Evolutionary conservation across 2,888 invertebrate genomes (phyloP), one percentile per base, ranked within the genome.

Genomic region (Lepetodrilus schrolli): DNA sequence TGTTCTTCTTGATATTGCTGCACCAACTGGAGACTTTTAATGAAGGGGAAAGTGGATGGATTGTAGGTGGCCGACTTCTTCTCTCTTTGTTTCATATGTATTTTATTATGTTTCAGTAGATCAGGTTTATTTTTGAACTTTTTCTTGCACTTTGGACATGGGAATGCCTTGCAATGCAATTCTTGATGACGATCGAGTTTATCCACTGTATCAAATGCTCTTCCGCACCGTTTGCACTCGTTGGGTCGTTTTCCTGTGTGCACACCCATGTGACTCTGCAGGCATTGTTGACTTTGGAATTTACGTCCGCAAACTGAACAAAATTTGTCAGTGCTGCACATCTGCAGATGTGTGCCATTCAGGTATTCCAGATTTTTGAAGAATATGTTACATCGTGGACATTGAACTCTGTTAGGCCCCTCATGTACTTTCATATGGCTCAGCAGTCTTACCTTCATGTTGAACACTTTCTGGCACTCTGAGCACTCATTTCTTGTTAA

Each of bases 191-290:
- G 17, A 26, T n/a, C 30, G 4, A 58, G 30, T n/a, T 30, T n/a
- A 8, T 58, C 58, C 7, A 26, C 26, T 1, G 23, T 13, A 2
- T 17, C 30, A 30, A 26, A 58, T 58, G 58, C 58, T 1, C 34
- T 8, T 13, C 58, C 58, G 17, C 58, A 58, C 21, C 17, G n/a
- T 7, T 13, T 30, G 34, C 58, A 58, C 17, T 58, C 58, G 34
- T 26, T 17, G 8, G 58, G 58, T 26, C 58, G 30, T n/a, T 58
- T 58, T 13, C 58, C 58, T 13, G 58, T 58, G 30, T 58, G 58
- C 7, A 58, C 58, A 30, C 58, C 58, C 13, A 58, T 58, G 34
- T 58, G 58, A n/a, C 58, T 58, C 34, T 58, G 58, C 26, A 58
- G 58, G 2, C 34, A 30, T 23, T 34, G 20, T 8, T 30, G 17